Conservation (phyloP, 1,140 invertebrate genomes). For the Zeugodacus cucurbitae region DNA sequence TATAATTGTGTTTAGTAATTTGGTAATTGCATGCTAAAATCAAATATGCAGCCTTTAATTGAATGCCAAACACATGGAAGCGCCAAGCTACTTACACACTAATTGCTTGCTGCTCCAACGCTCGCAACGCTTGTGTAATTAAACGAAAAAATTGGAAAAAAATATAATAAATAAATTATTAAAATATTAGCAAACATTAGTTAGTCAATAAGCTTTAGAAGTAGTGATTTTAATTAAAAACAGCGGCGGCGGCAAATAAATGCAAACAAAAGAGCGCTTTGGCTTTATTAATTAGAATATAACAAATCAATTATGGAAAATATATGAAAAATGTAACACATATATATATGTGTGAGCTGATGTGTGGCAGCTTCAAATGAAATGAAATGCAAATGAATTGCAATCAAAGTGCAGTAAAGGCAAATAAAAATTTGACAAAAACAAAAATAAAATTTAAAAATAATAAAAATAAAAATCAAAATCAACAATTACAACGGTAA, state of each 20-base stretch:
- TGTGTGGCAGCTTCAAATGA: background rate
- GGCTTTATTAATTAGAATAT: conserved; percentile 16
- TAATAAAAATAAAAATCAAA: too few species aligned
- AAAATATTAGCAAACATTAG: background rate
- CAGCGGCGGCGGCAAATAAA: background rate
- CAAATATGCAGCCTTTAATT: background rate
- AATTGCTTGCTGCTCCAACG: background rate
- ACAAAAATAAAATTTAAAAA: too few species aligned
- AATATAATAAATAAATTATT: background rate
- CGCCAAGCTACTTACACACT: background rate
- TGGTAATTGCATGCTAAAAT: background rate
- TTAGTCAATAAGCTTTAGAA: background rate
- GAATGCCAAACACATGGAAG: background rate
- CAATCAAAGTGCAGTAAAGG: background rate
- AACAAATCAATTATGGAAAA: conserved; percentile 25
- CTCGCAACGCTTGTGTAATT: background rate
- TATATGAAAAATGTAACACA: background rate
- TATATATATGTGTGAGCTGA: background rate
- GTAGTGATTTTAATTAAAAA: conserved; percentile 28
- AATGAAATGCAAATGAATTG: background rate
- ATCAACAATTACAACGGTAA: background rate
- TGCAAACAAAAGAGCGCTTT: background rate
- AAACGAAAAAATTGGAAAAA: background rate
- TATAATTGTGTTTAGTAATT: background rate
- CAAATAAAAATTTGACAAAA: background rate